These are phyloP conservation scores for Coracias cyanogaster DNA, from an alignment of 2,797 vertebrate species.

Conservation along the genomic window DNA sequence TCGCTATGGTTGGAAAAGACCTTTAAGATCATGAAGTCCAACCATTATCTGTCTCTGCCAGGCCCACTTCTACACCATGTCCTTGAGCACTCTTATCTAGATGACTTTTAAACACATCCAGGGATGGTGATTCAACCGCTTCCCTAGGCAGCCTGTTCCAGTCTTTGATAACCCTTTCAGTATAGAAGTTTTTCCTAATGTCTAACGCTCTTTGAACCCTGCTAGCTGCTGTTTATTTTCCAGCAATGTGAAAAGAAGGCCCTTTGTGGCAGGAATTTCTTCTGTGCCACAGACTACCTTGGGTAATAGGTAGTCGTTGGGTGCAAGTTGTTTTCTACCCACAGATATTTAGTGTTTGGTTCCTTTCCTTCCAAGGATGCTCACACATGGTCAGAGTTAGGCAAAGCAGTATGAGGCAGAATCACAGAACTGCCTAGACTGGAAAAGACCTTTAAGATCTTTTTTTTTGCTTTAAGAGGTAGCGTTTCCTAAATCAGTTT, in stretches of 20 bases:
- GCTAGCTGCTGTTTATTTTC: not conserved
- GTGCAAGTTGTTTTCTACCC: not conserved
- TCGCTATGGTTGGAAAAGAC: too few species aligned
- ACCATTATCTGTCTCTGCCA: too few species aligned
- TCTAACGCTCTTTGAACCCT: not conserved
- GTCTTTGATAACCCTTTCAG: too few species aligned
- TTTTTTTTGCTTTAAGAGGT: not conserved
- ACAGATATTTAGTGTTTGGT: not conserved
- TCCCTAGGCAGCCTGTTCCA: too few species aligned
- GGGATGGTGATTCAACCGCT: too few species aligned
- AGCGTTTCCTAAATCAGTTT: not conserved
- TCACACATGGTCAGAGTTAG: not conserved
- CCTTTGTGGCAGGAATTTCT: not conserved
- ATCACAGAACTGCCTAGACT: too few species aligned
- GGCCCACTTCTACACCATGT: too few species aligned
- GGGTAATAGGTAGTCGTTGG: not conserved
- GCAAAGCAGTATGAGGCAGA: not conserved
- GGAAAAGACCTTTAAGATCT: too few species aligned
- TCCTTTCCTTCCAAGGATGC: not conserved
- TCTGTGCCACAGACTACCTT: not conserved
- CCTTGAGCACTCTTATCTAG: too few species aligned
- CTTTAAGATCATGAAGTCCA: too few species aligned
- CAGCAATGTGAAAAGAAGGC: not conserved
- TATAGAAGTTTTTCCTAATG: too few species aligned
- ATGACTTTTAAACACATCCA: too few species aligned